These are phyloP conservation scores for Anastatus disparis DNA, from an alignment of 1,140 invertebrate genomes.

Conservation along the genomic window DNA sequence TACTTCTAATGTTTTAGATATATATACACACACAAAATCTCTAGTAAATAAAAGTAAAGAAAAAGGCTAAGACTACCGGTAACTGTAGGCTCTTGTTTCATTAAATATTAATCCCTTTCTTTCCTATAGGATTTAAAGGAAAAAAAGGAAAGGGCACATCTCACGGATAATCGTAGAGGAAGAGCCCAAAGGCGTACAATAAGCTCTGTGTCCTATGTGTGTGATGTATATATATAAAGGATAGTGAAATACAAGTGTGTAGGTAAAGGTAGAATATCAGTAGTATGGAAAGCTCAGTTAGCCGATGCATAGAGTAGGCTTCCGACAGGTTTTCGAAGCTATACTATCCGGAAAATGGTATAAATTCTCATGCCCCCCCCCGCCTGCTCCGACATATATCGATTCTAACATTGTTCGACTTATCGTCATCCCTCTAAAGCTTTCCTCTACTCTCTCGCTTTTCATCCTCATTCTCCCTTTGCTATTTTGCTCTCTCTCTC, in stretches of 20 bases:
- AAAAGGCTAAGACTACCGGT: background rate
- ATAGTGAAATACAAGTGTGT: too few species aligned
- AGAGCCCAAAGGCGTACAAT: conserved; percentile 7
- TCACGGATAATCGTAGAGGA: background rate
- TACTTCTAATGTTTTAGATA: too few species aligned
- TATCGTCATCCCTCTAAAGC: background rate
- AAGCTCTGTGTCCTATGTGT: too few species aligned
- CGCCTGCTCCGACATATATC: background rate
- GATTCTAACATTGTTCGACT: conserved; percentile 5
- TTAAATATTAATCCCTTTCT: conserved; percentile 28
- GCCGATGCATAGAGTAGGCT: background rate
- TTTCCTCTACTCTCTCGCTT: background rate
- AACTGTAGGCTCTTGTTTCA: background rate
- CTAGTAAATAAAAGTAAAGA: background rate
- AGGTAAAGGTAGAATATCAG: too few species aligned
- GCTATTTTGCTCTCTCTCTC: too few species aligned
- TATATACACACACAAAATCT: background rate
- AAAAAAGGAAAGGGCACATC: background rate
- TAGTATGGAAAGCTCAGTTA: too few species aligned
- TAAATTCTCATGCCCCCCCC: too few species aligned
- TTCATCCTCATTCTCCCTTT: background rate
- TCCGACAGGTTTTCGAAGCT: conserved; percentile 2
- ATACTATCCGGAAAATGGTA: conserved; percentile 9
- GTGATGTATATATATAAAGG: too few species aligned
- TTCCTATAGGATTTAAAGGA: background rate